Conservation (phyloP, 2,888 invertebrate species). For the Cosmia trapezina region DNA sequence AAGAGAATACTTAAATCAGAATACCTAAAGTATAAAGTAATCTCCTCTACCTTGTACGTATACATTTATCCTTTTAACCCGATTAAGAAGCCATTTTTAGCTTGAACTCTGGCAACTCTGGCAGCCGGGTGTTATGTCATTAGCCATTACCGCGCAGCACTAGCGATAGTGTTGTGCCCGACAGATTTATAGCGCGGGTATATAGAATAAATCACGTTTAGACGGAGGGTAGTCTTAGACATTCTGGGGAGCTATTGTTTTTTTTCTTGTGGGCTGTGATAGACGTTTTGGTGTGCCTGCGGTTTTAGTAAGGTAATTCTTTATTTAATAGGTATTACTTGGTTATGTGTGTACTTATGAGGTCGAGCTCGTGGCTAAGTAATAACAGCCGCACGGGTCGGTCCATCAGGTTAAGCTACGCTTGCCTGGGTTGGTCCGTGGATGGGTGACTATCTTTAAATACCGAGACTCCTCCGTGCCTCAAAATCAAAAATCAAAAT, state of each 20-base stretch:
- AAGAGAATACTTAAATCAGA: background rate
- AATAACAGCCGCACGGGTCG: too few species aligned
- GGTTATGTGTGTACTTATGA: too few species aligned
- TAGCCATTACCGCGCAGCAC: slow-evolving; percentile 79
- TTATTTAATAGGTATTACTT: too few species aligned
- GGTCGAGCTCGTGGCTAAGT: too few species aligned
- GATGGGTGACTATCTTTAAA: too few species aligned
- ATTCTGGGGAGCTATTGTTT: slow-evolving; percentile 58
- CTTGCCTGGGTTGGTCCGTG: too few species aligned
- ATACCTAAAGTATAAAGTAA: background rate
- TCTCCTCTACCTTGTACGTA: background rate
- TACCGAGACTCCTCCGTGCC: too few species aligned
- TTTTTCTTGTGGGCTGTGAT: slow-evolving; percentile 26
- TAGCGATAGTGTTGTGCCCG: slow-evolving; percentile 78
- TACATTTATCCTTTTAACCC: slow-evolving; percentile 29
- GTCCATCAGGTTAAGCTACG: too few species aligned
- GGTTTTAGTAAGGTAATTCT: background rate
- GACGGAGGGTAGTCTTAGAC: slow-evolving; percentile 63
- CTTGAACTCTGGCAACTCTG: slow-evolving; percentile 61
- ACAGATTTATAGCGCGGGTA: slow-evolving; percentile 74
- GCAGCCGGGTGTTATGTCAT: slow-evolving; percentile 74
- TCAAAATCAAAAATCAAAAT: too few species aligned
- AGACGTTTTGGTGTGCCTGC: background rate
- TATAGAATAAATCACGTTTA: slow-evolving; percentile 72
- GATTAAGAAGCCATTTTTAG: slow-evolving; percentile 66